A percentile compares a stretch with the other conserved stretches of the same genome.
Evolutionary conservation across 1,140 invertebrate species (phyloP).

Genomic region (Chymomyza costata): DNA sequence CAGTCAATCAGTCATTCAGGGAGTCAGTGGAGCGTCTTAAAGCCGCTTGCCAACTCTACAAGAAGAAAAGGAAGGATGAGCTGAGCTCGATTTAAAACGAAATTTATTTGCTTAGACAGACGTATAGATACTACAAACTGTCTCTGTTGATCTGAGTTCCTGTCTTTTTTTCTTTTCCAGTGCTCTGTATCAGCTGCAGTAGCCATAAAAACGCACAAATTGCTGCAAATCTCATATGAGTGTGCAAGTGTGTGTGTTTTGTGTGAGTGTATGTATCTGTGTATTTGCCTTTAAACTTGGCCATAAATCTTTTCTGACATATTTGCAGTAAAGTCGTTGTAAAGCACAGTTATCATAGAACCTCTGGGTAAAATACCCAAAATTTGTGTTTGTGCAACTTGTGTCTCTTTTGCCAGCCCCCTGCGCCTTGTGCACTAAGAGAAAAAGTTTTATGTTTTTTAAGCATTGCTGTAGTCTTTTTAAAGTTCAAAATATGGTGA

Average conservation of each 20-base stretch:
- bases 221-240: slow-evolving; percentile 44
- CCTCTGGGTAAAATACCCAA: neutral
- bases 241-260: slow-evolving; percentile 8
- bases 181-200: slow-evolving; percentile 16
- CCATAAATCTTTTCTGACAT: slow-evolving; percentile 60
- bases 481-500: too few relatives aligned
- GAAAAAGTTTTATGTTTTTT: neutral
- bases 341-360: too few relatives aligned
- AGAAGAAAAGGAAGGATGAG: too few relatives aligned
- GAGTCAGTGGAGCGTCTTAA: too few relatives aligned
- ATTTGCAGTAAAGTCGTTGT: slow-evolving; percentile 12
- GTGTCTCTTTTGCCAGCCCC: neutral
- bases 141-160: slow-evolving; percentile 5
- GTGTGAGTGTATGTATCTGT: too few relatives aligned
- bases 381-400: neutral
- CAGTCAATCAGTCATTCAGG: too few relatives aligned
- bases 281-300: slow-evolving; percentile 19
- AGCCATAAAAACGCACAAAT: slow-evolving; percentile 17
- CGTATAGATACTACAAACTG: neutral
- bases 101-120: slow-evolving; percentile 28
- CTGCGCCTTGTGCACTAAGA: too few relatives aligned
- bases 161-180: neutral
- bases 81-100: slow-evolving; percentile 49
- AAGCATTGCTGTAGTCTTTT: too few relatives aligned
- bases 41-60: slow-evolving; percentile 9